phyloP scores from a whole-genome alignment of 2,797 vertebrate genomes.

The Hemitrygon akajei region DNA sequence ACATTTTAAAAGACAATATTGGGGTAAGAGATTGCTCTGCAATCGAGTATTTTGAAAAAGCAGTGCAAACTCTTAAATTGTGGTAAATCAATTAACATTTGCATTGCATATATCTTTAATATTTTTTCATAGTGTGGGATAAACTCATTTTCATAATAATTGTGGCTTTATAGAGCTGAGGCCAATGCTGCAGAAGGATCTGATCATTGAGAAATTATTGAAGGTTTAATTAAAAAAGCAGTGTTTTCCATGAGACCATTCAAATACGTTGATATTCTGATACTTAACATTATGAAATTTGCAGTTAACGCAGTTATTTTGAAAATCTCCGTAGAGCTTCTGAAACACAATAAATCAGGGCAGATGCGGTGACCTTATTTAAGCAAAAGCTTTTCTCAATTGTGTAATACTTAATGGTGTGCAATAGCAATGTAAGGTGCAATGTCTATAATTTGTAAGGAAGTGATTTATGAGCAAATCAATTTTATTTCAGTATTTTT shows the following conservation, averaged over 20 bases:
- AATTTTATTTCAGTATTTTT: not conserved
- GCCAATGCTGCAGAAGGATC: too few relatives aligned
- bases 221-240: too few relatives aligned
- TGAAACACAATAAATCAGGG: too few relatives aligned
- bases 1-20: not conserved
- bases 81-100: not conserved
- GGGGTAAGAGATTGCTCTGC: not conserved
- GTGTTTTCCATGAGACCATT: too few relatives aligned
- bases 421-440: not conserved
- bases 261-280: too few relatives aligned
- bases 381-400: not conserved
- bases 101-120: not conserved
- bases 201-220: too few relatives aligned
- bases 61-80: not conserved
- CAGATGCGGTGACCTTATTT: too few relatives aligned
- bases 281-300: too few relatives aligned
- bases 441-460: not conserved
- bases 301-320: too few relatives aligned
- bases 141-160: not conserved
- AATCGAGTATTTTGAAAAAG: not conserved
- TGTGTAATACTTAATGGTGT: not conserved
- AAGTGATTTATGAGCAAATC: not conserved
- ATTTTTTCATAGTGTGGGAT: not conserved
- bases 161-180: too few relatives aligned
- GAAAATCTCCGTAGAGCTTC: too few relatives aligned